Evolutionary conservation across 30 jellyfish, hydroid and myxozoan species (phyloP).

Genomic region (Clytia hemisphaerica): DNA sequence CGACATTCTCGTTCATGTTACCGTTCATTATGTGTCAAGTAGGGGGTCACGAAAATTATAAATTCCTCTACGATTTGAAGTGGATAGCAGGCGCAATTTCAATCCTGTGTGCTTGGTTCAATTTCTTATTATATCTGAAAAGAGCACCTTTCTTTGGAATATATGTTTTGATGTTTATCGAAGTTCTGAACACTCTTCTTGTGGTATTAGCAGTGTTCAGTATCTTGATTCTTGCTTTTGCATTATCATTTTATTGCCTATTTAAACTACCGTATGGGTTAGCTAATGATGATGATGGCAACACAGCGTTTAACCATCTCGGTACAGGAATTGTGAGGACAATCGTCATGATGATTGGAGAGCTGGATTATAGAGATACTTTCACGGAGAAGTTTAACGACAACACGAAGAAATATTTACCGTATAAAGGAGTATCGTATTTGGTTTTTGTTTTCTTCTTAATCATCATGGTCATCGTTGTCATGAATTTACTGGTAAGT

Average conservation of each 20-base stretch:
- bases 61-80: constrained; percentile 1
- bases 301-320: constrained; percentile 24
- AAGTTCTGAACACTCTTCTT: constrained; percentile 34
- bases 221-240: constrained; percentile 35
- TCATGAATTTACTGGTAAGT: constrained; percentile 87
- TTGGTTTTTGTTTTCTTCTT: constrained; percentile 18
- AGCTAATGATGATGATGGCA: constrained; percentile 27
- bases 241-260: constrained; percentile 52
- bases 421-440: constrained; percentile 13
- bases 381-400: constrained; percentile 24
- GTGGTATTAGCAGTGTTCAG: constrained; percentile 47
- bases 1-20: constrained; percentile 78
- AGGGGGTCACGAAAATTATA: neutral
- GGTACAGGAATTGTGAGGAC: constrained; percentile 27
- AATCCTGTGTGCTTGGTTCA: constrained; percentile 46
- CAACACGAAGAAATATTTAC: neutral
- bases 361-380: constrained; percentile 42
- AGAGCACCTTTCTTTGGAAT: constrained; percentile 49
- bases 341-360: constrained; percentile 76
- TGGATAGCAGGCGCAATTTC: constrained; percentile 54
- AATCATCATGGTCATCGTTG: constrained; percentile 21
- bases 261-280: no score
- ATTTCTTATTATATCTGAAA: constrained; percentile 46
- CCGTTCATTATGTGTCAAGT: constrained; percentile 39
- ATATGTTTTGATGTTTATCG: constrained; percentile 67